These are phyloP conservation scores for Nebria ingens DNA, from an alignment of 1,140 invertebrate genomes.

Conservation along the genomic window DNA sequence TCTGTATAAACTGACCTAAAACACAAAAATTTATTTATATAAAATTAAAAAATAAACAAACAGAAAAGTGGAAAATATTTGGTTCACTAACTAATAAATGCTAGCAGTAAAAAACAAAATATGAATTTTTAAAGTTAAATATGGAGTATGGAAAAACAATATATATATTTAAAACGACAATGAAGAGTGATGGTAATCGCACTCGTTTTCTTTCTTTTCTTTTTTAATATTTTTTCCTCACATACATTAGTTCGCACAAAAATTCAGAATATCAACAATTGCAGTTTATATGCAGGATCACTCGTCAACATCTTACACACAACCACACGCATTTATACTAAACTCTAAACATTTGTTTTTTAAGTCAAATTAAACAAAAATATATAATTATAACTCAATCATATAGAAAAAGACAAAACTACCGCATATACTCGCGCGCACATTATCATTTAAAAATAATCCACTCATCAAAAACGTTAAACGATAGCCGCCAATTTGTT, in stretches of 20 bases:
- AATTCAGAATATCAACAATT: conserved; percentile 5
- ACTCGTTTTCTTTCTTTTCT: too few species aligned
- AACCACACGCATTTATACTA: neutral
- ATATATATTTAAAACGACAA: neutral
- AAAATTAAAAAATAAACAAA: neutral
- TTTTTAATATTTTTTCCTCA: neutral
- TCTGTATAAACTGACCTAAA: conserved; percentile 6
- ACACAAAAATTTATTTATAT: too few species aligned
- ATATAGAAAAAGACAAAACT: neutral
- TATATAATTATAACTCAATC: too few species aligned
- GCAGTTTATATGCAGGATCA: neutral
- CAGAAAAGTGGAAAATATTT: neutral
- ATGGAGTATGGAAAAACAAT: neutral
- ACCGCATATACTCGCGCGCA: neutral
- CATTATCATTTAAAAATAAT: neutral
- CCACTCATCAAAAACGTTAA: neutral
- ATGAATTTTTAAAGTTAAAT: too few species aligned
- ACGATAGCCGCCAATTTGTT: neutral
- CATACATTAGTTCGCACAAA: neutral
- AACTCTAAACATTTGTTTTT: too few species aligned
- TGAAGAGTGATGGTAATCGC: neutral
- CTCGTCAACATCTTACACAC: neutral
- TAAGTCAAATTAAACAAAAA: too few species aligned
- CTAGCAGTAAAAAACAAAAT: neutral
- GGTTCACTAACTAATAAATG: conserved; percentile 6